Conservation (phyloP, 2,113 vertebrate species). For the Coryphaenoides rupestris region DNA sequence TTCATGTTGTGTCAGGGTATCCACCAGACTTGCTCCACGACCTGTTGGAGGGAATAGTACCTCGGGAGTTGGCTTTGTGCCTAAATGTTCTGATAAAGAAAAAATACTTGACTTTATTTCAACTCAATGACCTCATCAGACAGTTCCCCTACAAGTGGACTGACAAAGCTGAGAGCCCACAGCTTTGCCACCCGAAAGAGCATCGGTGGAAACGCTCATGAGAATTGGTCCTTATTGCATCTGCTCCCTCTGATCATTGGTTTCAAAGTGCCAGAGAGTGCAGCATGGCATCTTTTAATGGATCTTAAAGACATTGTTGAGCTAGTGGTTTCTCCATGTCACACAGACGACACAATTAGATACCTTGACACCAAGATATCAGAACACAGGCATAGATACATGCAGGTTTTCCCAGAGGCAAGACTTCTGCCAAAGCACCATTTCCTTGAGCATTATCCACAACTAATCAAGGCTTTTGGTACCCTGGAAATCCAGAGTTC, state of each 20-base stretch:
- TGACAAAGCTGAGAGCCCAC: slow-evolving; percentile 25
- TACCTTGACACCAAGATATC: not conserved
- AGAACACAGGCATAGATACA: not conserved
- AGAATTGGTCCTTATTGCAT: slow-evolving; percentile 11
- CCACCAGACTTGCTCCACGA: slow-evolving; percentile 8
- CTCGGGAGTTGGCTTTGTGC: slow-evolving; percentile 16
- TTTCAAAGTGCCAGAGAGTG: slow-evolving; percentile 7
- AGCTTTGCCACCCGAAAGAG: slow-evolving; percentile 22
- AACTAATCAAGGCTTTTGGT: not conserved
- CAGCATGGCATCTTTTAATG: slow-evolving; percentile 7
- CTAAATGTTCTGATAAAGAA: slow-evolving; percentile 24
- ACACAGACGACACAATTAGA: slow-evolving; percentile 1
- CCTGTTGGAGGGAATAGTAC: slow-evolving; percentile 15
- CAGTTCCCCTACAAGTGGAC: slow-evolving; percentile 35
- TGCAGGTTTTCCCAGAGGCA: slow-evolving; percentile 3
- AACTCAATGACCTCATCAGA: slow-evolving; percentile 22
- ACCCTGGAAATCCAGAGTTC: too few species aligned
- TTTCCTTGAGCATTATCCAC: not conserved
- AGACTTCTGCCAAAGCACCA: not conserved
- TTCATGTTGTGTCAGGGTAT: slow-evolving; percentile 7
- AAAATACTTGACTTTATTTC: slow-evolving; percentile 11
- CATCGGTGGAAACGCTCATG: slow-evolving; percentile 7
- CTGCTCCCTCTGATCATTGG: slow-evolving; percentile 1
- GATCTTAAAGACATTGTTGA: slow-evolving; percentile 13
- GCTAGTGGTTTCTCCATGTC: not conserved